Conservation (phyloP, 1,140 invertebrate genomes). For the silkworm (Bombyx mori) region DNA sequence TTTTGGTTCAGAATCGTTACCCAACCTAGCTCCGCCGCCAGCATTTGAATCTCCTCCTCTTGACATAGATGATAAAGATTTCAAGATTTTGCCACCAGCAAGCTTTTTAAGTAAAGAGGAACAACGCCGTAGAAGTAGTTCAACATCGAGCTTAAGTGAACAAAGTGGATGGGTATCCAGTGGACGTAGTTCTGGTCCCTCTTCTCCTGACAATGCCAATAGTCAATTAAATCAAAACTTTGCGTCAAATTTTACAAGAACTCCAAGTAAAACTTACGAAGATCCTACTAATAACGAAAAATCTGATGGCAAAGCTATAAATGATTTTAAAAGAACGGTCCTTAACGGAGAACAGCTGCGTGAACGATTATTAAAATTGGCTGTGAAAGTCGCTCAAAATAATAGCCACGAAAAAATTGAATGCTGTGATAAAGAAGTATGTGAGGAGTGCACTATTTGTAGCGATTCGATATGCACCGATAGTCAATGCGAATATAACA, state of each 20-base stretch:
- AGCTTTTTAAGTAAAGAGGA: conserved; percentile 64
- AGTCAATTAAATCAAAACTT: conserved; percentile 64
- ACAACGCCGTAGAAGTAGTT: conserved; percentile 66
- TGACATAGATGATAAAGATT: conserved; percentile 66
- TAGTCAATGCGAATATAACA: conserved; percentile 66
- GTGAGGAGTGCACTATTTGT: conserved; percentile 65
- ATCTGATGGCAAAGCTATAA: conserved; percentile 48
- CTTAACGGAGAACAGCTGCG: conserved; percentile 75
- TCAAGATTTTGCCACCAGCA: conserved; percentile 67
- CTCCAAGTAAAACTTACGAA: conserved; percentile 36
- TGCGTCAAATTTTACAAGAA: conserved; percentile 34
- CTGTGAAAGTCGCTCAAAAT: conserved; percentile 64
- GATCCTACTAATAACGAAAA: conserved; percentile 26
- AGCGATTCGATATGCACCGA: conserved; percentile 66
- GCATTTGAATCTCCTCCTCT: conserved; percentile 69
- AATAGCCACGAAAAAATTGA: conserved; percentile 62
- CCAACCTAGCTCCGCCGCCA: conserved; percentile 74
- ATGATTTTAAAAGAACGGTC: conserved; percentile 63
- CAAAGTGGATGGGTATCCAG: conserved; percentile 85
- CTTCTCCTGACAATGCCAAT: conserved; percentile 70
- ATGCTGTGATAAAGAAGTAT: conserved; percentile 67
- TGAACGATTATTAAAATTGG: conserved; percentile 72
- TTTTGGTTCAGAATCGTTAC: conserved; percentile 74
- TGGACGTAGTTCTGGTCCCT: conserved; percentile 73
- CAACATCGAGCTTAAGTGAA: conserved; percentile 81